Percentiles rank a stretch among this genome's conserved stretches.
Conservation (phyloP, 1,140 invertebrate species). For the Gryllus bimaculatus region DNA sequence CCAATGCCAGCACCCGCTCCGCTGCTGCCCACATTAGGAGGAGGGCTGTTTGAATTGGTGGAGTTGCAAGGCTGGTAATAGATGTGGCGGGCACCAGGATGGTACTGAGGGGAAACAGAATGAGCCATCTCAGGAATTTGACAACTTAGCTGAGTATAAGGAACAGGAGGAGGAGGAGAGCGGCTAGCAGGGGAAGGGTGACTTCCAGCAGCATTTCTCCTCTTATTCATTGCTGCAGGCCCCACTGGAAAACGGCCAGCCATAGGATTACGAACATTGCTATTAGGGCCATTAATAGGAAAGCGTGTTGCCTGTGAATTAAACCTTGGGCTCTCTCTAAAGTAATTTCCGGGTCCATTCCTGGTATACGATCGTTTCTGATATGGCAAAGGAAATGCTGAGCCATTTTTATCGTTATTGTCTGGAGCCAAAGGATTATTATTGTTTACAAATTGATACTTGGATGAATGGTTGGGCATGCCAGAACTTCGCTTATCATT, state of each 20-base stretch:
- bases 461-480: not conserved
- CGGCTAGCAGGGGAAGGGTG: not conserved
- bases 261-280: not conserved
- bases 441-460: not conserved
- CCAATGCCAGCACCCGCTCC: not conserved
- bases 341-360: not conserved
- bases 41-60: not conserved
- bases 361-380: not conserved
- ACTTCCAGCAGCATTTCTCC: not conserved
- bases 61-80: not conserved
- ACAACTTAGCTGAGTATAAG: not conserved
- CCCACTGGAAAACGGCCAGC: not conserved
- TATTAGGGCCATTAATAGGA: not conserved
- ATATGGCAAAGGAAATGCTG: not conserved
- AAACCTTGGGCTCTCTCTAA: not conserved
- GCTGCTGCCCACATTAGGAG: not conserved
- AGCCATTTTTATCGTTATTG: not conserved
- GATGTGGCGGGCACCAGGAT: slow-evolving; percentile 2
- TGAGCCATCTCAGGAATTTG: not conserved
- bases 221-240: not conserved
- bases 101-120: not conserved
- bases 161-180: not conserved
- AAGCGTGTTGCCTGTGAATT: not conserved
- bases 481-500: not conserved
- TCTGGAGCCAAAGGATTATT: not conserved